Conservation (phyloP, 2,888 invertebrate genomes). For the Tethea ocularis region DNA sequence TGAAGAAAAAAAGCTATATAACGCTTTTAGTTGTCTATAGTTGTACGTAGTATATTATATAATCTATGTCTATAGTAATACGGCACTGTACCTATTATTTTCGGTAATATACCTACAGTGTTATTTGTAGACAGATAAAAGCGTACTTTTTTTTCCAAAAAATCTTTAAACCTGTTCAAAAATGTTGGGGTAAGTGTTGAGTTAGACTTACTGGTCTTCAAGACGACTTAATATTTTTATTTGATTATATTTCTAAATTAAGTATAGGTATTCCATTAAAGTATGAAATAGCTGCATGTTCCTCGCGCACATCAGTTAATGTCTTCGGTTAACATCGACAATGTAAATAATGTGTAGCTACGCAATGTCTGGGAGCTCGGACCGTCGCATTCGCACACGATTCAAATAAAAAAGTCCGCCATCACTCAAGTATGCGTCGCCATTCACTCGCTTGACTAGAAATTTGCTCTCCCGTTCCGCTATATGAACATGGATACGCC, state of each 20-base stretch:
- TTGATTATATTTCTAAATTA: not conserved
- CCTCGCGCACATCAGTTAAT: conserved; percentile 32
- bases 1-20: no score
- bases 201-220: no score
- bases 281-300: conserved; percentile 24
- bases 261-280: not conserved
- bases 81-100: no score
- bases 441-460: conserved; percentile 78
- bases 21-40: no score
- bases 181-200: no score
- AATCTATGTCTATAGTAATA: no score
- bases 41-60: no score
- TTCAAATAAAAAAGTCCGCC: conserved; percentile 83
- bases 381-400: conserved; percentile 80
- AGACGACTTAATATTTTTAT: not conserved
- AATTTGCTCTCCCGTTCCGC: conserved; percentile 63
- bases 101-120: no score
- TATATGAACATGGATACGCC: conserved; percentile 56
- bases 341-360: conserved; percentile 53
- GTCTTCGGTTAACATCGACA: conserved; percentile 36
- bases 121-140: no score
- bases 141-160: no score
- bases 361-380: conserved; percentile 47
- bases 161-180: no score
- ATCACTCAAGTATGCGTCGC: conserved; percentile 83